Percentiles rank a stretch among this genome's conserved stretches.
phyloP scores from a whole-genome alignment of 2,797 vertebrate genomes.

The Sorex maritimensis region DNA sequence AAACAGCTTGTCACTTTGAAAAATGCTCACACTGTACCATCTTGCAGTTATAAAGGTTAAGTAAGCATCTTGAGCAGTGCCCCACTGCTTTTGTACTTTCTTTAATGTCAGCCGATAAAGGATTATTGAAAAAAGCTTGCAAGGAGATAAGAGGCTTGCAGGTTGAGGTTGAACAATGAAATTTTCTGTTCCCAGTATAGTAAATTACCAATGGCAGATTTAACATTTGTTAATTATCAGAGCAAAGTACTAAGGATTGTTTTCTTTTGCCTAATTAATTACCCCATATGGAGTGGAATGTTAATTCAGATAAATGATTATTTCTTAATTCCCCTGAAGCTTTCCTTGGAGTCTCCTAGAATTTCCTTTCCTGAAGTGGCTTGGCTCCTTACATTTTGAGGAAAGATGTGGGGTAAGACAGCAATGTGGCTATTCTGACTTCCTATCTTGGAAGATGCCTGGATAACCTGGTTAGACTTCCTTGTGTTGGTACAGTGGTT shows the following conservation, averaged over 20 bases:
- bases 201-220: slow-evolving; percentile 89
- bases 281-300: slow-evolving; percentile 86
- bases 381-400: background rate
- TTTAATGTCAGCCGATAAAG: slow-evolving; percentile 87
- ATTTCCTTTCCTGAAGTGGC: slow-evolving; percentile 74
- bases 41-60: slow-evolving; percentile 90
- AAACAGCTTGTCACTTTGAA: slow-evolving; percentile 66
- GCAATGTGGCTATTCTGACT: background rate
- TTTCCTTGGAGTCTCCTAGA: slow-evolving; percentile 75
- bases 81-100: slow-evolving; percentile 82
- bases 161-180: slow-evolving; percentile 82
- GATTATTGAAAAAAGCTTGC: slow-evolving; percentile 85
- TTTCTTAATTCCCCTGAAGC: slow-evolving; percentile 85
- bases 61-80: slow-evolving; percentile 86
- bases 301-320: slow-evolving; percentile 87
- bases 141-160: slow-evolving; percentile 87
- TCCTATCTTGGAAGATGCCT: background rate
- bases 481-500: background rate
- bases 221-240: slow-evolving; percentile 89
- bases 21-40: slow-evolving; percentile 86
- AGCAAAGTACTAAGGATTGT: slow-evolving; percentile 88
- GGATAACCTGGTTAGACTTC: background rate
- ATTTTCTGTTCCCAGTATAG: slow-evolving; percentile 82
- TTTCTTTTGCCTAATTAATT: slow-evolving; percentile 91
- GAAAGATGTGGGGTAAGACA: background rate